Percentiles rank a stretch among this genome's conserved stretches.
These are phyloP conservation scores for Diogma glabrata DNA, from an alignment of 2,888 invertebrate species.

Conservation along the genomic window DNA sequence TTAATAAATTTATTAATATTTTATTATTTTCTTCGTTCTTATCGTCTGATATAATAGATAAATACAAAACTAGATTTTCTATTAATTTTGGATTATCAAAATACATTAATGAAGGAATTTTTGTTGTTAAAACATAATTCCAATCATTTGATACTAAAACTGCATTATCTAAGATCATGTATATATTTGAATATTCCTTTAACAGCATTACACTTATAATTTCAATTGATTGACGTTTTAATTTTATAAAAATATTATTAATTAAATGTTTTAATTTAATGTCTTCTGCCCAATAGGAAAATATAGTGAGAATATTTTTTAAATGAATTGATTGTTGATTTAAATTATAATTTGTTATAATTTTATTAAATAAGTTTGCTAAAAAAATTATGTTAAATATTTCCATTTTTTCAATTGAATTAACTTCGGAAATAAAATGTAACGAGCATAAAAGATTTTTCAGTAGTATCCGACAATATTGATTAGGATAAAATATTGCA, in stretches of 20 bases:
- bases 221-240: constrained; percentile 49
- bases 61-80: constrained; percentile 49
- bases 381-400: constrained; percentile 35
- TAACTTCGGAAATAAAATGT: constrained; percentile 42
- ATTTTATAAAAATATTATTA: constrained; percentile 40
- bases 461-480: constrained; percentile 46
- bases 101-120: constrained; percentile 45
- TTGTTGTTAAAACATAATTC: constrained; percentile 52
- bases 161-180: constrained; percentile 37
- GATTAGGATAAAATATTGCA: constrained; percentile 43
- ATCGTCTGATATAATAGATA: constrained; percentile 35
- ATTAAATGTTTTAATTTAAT: constrained; percentile 35
- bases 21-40: constrained; percentile 26
- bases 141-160: constrained; percentile 45
- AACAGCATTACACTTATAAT: constrained; percentile 44
- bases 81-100: constrained; percentile 37
- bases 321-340: constrained; percentile 39
- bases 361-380: constrained; percentile 48
- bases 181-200: constrained; percentile 35
- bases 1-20: constrained; percentile 37
- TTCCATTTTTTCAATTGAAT: constrained; percentile 19
- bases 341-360: constrained; percentile 44
- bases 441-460: constrained; percentile 49
- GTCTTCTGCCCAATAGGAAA: constrained; percentile 37
- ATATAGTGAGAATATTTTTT: constrained; percentile 40